Conservation (phyloP, 1,140 invertebrate species). For the Drosophila sproati region DNA sequence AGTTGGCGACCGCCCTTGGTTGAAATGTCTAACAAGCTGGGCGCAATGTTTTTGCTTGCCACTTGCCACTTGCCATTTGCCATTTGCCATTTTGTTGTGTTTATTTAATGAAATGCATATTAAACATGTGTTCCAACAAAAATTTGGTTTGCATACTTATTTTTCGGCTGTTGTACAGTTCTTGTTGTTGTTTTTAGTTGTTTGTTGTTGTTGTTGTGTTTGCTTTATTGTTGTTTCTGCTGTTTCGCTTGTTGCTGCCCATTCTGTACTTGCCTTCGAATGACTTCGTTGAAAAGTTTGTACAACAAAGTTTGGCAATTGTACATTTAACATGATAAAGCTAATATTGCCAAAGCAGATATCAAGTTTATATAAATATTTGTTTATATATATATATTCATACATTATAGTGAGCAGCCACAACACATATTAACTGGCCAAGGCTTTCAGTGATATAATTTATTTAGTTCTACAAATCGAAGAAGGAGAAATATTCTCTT, state of each 20-base stretch:
- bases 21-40: slow-evolving; percentile 29
- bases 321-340: slow-evolving; percentile 1
- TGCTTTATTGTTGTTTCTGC: neutral
- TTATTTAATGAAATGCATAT: slow-evolving; percentile 77
- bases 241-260: slow-evolving; percentile 8
- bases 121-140: slow-evolving; percentile 66
- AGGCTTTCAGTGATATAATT: no score
- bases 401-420: no score
- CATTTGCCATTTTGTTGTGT: slow-evolving; percentile 57
- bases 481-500: no score
- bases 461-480: no score
- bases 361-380: no score
- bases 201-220: neutral
- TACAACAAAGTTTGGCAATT: slow-evolving; percentile 14
- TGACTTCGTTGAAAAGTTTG: slow-evolving; percentile 56
- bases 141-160: slow-evolving; percentile 45
- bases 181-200: neutral
- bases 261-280: slow-evolving; percentile 63
- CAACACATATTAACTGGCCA: no score
- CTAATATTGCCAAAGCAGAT: no score
- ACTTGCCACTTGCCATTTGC: slow-evolving; percentile 27
- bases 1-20: neutral
- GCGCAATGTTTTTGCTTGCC: slow-evolving; percentile 27
- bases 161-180: slow-evolving; percentile 4
- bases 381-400: no score